Evolutionary conservation across 2,797 vertebrate genomes (phyloP).

Genomic region (Urophycis tenuis): DNA sequence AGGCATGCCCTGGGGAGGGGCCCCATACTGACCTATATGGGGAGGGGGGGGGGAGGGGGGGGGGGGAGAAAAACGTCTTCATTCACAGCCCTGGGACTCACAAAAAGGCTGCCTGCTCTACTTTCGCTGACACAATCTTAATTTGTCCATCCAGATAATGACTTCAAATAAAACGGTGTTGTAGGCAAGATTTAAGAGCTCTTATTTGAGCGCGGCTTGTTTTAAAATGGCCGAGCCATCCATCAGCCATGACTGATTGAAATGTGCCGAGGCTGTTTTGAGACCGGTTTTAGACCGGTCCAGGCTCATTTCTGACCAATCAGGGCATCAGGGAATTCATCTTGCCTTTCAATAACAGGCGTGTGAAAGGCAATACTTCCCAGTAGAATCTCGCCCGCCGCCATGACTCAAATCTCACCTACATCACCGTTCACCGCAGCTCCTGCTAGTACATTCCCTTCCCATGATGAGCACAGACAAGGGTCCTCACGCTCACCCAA

Average conservation of each 20-base stretch:
- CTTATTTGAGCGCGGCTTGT: neutral
- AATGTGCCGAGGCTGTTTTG: neutral
- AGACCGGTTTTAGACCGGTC: neutral
- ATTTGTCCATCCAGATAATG: neutral
- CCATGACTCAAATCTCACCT: neutral
- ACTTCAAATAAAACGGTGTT: neutral
- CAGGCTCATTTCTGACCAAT: neutral
- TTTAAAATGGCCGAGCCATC: neutral
- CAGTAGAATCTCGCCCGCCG: neutral
- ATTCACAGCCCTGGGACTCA: neutral
- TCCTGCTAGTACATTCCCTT: neutral
- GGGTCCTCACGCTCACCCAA: neutral
- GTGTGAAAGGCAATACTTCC: neutral
- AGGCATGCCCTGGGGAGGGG: slow-evolving; percentile 94
- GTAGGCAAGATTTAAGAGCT: neutral
- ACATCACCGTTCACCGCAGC: neutral
- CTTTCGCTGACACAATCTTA: neutral
- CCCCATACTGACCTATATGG: slow-evolving; percentile 86
- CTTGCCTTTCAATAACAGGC: neutral
- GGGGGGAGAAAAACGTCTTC: slow-evolving; percentile 11
- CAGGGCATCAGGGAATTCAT: neutral
- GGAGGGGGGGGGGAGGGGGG: no score
- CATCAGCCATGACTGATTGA: neutral
- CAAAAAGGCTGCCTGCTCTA: neutral
- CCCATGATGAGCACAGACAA: no score